These are phyloP conservation scores for Coelopa pilipes DNA, from an alignment of 2,888 invertebrate species.

Conservation along the genomic window DNA sequence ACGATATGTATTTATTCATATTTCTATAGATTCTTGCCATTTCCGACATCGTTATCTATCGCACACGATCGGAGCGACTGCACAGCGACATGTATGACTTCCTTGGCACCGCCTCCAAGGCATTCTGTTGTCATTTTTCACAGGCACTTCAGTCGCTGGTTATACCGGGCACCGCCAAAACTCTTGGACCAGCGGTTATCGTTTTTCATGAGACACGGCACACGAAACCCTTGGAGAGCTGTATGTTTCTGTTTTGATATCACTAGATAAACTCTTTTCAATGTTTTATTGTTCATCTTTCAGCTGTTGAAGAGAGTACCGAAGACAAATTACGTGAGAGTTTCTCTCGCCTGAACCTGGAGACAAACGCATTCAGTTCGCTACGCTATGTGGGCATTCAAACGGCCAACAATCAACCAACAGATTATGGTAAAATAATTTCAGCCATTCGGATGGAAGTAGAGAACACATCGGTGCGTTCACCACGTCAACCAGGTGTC, in stretches of 20 bases:
- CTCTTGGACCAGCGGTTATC: conserved; percentile 78
- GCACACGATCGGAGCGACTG: conserved; percentile 79
- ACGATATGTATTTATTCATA: background rate
- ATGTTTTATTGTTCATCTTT: background rate
- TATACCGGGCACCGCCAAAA: conserved; percentile 64
- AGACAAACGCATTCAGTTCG: conserved; percentile 79
- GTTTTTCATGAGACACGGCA: conserved; percentile 84
- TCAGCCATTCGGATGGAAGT: conserved; percentile 73
- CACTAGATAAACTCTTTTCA: background rate
- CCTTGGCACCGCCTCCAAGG: conserved; percentile 79
- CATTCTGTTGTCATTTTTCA: conserved; percentile 79
- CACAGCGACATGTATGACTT: conserved; percentile 82
- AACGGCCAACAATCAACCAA: conserved; percentile 67
- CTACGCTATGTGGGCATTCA: conserved; percentile 76
- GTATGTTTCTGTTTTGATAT: conserved; percentile 59
- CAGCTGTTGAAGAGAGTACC: conserved; percentile 71
- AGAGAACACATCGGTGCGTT: conserved; percentile 77
- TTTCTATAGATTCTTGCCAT: conserved; percentile 75
- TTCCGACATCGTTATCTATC: conserved; percentile 82
- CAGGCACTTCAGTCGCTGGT: conserved; percentile 67
- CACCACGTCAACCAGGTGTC: conserved; percentile 74
- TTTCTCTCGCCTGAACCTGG: conserved; percentile 73
- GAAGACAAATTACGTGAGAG: conserved; percentile 73
- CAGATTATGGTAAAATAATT: conserved; percentile 73
- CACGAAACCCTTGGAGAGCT: conserved; percentile 73